These are phyloP conservation scores for Cyclophora punctaria DNA, from an alignment of 2,888 invertebrate species.

Conservation along the genomic window DNA sequence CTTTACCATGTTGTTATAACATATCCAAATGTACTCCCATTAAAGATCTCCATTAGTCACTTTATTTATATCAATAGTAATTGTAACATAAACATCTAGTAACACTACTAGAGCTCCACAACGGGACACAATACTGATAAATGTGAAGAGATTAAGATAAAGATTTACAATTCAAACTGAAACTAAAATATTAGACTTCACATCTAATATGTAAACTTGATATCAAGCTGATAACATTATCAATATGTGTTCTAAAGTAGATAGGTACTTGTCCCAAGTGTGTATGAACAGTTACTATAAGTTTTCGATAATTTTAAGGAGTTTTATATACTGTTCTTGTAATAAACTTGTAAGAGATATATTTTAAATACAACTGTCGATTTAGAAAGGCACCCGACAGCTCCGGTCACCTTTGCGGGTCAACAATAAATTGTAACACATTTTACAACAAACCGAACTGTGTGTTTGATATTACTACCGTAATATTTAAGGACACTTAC, in stretches of 20 bases:
- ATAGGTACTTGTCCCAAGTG: neutral
- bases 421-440: constrained; percentile 20
- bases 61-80: no score
- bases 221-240: constrained; percentile 34
- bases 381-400: constrained; percentile 54
- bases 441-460: neutral
- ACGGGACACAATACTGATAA: neutral
- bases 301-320: constrained; percentile 1
- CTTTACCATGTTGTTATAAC: no score
- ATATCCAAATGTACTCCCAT: no score
- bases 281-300: constrained; percentile 1
- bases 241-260: constrained; percentile 6
- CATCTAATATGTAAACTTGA: constrained; percentile 16
- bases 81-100: no score
- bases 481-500: constrained; percentile 43
- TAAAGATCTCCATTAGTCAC: no score
- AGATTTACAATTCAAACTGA: no score
- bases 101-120: no score
- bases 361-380: constrained; percentile 40
- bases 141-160: neutral
- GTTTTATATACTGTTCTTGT: neutral
- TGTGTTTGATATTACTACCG: neutral
- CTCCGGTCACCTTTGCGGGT: constrained; percentile 28
- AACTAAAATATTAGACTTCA: neutral
- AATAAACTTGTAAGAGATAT: neutral